Percentiles rank a stretch among this genome's conserved stretches.
Conservation (phyloP, 2,888 invertebrate genomes). For the Spodoptera exigua region DNA sequence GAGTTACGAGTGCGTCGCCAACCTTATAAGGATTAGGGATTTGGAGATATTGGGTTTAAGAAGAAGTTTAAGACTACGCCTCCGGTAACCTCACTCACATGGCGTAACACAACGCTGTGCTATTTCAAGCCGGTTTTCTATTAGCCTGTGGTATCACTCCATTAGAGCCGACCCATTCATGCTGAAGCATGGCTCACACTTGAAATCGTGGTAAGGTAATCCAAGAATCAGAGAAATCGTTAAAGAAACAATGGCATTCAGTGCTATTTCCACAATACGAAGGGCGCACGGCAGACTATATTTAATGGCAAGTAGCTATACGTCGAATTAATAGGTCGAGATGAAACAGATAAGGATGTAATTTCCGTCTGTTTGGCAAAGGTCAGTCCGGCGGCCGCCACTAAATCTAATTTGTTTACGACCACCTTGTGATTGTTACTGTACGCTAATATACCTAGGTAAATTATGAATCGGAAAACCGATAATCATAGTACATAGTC, state of each 20-base stretch:
- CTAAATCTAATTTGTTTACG: conserved; percentile 41
- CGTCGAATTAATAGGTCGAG: conserved; percentile 38
- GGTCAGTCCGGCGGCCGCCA: conserved; percentile 44
- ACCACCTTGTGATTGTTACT: conserved; percentile 16
- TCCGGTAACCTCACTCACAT: no score
- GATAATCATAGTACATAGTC: no score
- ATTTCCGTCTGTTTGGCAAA: conserved; percentile 59
- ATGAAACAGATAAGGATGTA: conserved; percentile 55
- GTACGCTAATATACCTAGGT: conserved; percentile 2
- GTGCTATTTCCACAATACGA: conserved; percentile 24
- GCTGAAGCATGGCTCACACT: neutral
- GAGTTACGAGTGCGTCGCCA: no score
- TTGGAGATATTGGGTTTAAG: no score
- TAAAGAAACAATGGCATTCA: neutral
- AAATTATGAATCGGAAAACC: neutral
- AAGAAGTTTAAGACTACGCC: no score
- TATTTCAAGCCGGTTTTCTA: no score
- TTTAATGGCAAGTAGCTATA: conserved; percentile 22
- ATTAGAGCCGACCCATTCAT: no score
- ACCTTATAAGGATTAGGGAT: no score
- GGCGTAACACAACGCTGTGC: no score
- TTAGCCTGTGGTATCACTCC: no score
- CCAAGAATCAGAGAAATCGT: neutral
- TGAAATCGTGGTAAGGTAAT: no score
- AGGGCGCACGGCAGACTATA: conserved; percentile 8